A percentile compares a stretch with the other conserved stretches of the same genome.
Evolutionary conservation across 2,888 invertebrate genomes (phyloP).

Genomic region (Serrognathus titanus): DNA sequence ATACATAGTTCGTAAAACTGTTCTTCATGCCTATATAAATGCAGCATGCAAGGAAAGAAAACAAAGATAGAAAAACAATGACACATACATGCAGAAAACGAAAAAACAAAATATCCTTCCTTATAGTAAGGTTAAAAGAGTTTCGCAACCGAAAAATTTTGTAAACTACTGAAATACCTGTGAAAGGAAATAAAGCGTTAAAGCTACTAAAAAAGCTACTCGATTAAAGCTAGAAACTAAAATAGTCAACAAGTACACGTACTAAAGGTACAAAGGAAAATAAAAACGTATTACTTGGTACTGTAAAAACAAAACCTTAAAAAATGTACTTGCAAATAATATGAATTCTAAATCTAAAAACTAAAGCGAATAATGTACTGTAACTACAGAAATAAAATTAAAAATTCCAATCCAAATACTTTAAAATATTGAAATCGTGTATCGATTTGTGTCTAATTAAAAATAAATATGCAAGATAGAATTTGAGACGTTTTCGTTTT

Average conservation of each 20-base stretch:
- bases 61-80: constrained; percentile 11
- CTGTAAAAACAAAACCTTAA: constrained; percentile 1
- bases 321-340: not conserved
- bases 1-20: not conserved
- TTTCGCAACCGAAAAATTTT: constrained; percentile 41
- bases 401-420: not conserved
- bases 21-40: constrained; percentile 10
- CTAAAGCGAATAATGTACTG: constrained; percentile 18
- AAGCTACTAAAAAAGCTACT: constrained; percentile 19
- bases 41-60: not conserved
- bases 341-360: constrained; percentile 9
- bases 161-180: constrained; percentile 38
- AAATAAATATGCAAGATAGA: not conserved
- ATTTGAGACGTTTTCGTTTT: not conserved
- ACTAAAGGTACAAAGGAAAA: constrained; percentile 5
- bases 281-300: not conserved
- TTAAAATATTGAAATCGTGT: not conserved
- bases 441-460: not conserved
- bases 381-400: constrained; percentile 17
- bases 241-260: constrained; percentile 12
- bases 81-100: constrained; percentile 29
- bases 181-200: constrained; percentile 26
- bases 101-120: constrained; percentile 45
- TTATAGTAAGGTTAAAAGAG: constrained; percentile 51
- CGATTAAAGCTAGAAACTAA: constrained; percentile 14